Conservation (phyloP, 2,113 vertebrate genomes). For the Hippocampus mohnikei region DNA sequence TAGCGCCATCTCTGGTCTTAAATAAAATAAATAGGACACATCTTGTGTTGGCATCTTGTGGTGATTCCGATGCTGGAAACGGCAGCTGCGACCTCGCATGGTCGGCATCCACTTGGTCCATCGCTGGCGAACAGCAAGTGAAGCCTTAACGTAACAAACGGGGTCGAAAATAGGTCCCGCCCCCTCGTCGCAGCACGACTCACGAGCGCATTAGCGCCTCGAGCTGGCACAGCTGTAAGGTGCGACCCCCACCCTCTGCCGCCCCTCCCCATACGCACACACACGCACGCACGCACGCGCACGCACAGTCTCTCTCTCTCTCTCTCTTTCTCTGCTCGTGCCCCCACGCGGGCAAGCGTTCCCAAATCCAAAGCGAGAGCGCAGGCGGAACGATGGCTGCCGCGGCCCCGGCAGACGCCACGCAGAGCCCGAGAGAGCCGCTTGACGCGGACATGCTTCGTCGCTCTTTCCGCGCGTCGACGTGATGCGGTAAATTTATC, state of each 20-base stretch:
- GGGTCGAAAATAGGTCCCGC: constrained; percentile 54
- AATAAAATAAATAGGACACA: too few species aligned
- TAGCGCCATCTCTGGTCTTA: too few species aligned
- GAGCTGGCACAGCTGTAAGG: constrained; percentile 62
- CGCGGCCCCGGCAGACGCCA: constrained; percentile 35
- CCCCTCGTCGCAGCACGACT: constrained; percentile 66
- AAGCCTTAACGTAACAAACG: too few species aligned
- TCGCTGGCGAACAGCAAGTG: background rate
- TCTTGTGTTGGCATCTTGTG: too few species aligned
- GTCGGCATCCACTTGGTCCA: too few species aligned
- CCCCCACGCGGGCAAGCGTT: constrained; percentile 41
- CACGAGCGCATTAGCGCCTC: constrained; percentile 50
- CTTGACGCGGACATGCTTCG: background rate
- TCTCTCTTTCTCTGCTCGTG: constrained; percentile 17
- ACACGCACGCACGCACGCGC: too few species aligned
- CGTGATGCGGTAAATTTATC: background rate
- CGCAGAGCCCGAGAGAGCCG: constrained; percentile 39
- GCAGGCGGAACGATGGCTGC: constrained; percentile 62
- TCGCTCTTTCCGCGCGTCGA: background rate
- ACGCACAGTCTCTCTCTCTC: background rate
- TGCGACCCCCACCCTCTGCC: constrained; percentile 31
- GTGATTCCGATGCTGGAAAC: too few species aligned
- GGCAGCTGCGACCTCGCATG: too few species aligned
- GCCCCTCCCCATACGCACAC: background rate
- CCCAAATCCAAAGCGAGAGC: constrained; percentile 46